Percentiles rank a stretch among this genome's conserved stretches.
Conservation (phyloP, 1,140 invertebrate species). For the Sarcophaga bullata region DNA sequence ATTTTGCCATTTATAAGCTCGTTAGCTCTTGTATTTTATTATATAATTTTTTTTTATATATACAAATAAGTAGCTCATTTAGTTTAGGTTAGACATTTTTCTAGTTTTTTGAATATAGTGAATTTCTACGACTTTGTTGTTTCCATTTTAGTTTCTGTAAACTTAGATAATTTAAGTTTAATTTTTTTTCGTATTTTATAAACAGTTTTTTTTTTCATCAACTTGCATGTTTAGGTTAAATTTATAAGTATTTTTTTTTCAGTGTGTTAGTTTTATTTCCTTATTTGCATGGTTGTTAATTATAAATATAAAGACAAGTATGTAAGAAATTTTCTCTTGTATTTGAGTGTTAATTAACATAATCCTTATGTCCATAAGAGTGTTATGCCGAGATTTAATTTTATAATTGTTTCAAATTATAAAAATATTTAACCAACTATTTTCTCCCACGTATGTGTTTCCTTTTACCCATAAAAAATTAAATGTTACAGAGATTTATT, state of each 20-base stretch:
- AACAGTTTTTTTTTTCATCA: too few relatives aligned
- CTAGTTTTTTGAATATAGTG: not conserved
- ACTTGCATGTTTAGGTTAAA: not conserved
- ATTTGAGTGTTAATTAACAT: too few relatives aligned
- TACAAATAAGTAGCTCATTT: not conserved
- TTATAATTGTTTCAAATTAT: too few relatives aligned
- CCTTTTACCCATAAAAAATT: too few relatives aligned
- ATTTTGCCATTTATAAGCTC: not conserved
- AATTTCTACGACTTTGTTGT: not conserved
- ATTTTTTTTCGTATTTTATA: not conserved
- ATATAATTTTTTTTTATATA: not conserved
- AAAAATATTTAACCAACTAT: too few relatives aligned
- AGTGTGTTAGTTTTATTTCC: slow-evolving; percentile 18
- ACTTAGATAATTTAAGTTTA: not conserved
- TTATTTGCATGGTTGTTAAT: slow-evolving; percentile 1
- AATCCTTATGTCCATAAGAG: too few relatives aligned
- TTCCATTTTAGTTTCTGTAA: not conserved
- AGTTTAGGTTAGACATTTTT: not conserved
- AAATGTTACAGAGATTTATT: too few relatives aligned
- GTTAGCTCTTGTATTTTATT: not conserved
- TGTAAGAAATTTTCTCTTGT: too few relatives aligned
- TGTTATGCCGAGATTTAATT: too few relatives aligned
- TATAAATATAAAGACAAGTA: not conserved
- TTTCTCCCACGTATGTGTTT: too few relatives aligned
- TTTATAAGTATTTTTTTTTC: slow-evolving; percentile 6